Conservation (phyloP, 2,113 vertebrate genomes). For the Corydoras maculifer region DNA sequence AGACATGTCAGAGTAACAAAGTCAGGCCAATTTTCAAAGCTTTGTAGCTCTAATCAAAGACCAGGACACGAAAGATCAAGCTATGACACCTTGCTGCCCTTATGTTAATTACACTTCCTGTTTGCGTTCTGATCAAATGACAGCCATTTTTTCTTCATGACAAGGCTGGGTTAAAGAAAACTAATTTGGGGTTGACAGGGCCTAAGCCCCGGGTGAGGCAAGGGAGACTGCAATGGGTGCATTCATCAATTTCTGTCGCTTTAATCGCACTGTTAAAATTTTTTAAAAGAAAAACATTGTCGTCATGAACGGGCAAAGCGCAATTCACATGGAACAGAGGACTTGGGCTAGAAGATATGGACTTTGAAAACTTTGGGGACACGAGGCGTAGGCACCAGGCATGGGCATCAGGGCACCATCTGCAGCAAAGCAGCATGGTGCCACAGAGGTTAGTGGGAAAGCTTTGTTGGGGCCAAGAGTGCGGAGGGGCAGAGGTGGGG, state of each 20-base stretch:
- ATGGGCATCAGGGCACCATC: conserved; percentile 51
- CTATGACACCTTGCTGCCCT: conserved; percentile 55
- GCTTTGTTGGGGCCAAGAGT: conserved; percentile 27
- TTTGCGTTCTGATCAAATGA: conserved; percentile 60
- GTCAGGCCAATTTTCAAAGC: not conserved
- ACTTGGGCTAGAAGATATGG: not conserved
- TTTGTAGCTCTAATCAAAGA: conserved; percentile 49
- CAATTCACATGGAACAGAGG: not conserved
- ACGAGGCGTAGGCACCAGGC: not conserved
- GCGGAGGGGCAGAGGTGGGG: conserved; percentile 1
- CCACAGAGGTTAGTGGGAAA: conserved; percentile 2
- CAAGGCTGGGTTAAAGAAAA: conserved; percentile 48
- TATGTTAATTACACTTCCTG: conserved; percentile 65
- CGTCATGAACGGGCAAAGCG: too few species aligned
- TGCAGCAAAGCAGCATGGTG: conserved; percentile 37
- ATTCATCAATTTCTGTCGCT: conserved; percentile 49
- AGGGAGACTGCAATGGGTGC: conserved; percentile 54
- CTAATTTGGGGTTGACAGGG: conserved; percentile 16
- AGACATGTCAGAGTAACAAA: too few species aligned
- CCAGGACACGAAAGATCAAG: conserved; percentile 43
- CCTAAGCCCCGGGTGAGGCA: conserved; percentile 11
- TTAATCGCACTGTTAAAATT: conserved; percentile 45
- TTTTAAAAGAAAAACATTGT: not conserved
- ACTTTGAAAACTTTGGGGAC: not conserved
- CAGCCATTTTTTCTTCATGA: conserved; percentile 50